Evolutionary conservation across 2,888 invertebrate genomes (phyloP).

Genomic region (Enchytraeus crypticus): DNA sequence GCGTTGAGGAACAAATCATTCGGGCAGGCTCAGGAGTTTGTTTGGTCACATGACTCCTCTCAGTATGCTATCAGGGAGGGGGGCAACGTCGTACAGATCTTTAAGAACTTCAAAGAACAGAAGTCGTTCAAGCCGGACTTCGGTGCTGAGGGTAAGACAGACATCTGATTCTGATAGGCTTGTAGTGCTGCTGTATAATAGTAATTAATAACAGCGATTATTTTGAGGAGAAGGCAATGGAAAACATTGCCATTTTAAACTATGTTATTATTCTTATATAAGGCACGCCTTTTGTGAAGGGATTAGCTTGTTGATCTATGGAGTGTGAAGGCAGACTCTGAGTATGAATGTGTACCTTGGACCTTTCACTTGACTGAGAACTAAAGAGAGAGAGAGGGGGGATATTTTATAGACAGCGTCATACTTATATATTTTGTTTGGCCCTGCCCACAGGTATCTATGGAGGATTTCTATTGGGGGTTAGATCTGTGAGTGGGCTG

Average conservation of each 20-base stretch:
- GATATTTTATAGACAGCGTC: no score
- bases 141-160: slow-evolving; percentile 72
- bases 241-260: no score
- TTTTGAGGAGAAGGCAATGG: no score
- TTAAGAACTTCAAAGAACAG: slow-evolving; percentile 95
- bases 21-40: slow-evolving; percentile 95
- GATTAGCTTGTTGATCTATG: no score
- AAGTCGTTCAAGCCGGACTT: slow-evolving; percentile 92
- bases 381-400: no score
- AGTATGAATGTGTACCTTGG: no score
- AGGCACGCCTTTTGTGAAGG: no score
- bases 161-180: background rate
- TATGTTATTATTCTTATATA: no score
- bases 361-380: no score
- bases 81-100: slow-evolving; percentile 77
- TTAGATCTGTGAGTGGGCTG: slow-evolving; percentile 80
- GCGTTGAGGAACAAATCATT: slow-evolving; percentile 96
- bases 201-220: background rate
- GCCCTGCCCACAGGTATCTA: slow-evolving; percentile 61
- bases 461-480: slow-evolving; percentile 81
- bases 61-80: slow-evolving; percentile 74
- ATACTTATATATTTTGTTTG: no score
- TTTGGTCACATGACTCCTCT: slow-evolving; percentile 82
- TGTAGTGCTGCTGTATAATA: background rate
- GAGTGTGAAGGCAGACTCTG: no score